Evolutionary conservation across 2,797 vertebrate genomes (phyloP), one percentile per base, ranked within the genome.

Genomic region (Periophthalmus magnuspinnatus): DNA sequence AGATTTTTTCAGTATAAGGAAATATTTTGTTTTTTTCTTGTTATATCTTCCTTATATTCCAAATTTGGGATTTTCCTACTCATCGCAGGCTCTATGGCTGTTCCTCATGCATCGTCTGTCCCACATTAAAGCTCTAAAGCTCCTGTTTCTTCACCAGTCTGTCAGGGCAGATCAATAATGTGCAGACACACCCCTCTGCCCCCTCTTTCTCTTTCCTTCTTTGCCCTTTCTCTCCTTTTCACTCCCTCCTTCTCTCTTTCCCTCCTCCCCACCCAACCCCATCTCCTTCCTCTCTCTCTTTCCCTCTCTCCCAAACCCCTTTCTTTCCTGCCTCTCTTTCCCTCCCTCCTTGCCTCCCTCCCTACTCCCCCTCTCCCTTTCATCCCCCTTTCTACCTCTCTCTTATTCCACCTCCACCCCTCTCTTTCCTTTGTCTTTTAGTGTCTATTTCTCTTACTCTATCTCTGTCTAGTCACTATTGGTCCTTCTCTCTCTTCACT

Each of bases 101-200:
- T 62, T 67, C 76, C 52, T 82, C 70, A 71, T 82, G 68, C 57
- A 57, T 88, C 77, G 76, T 85, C 80, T 83, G 82, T 74, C 72
- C 66, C 32, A 58, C 41, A 76, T 87, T 80, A 28, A 28, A 28
- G 28, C 70, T 4, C 78, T 56, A 41, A 85, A 61, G 41, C 70
- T 63, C 70, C 75, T 70, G 71, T 84, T 82, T 74, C 75, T 81
- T 76, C 74, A 59, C 1, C 19, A 75, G 66, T 67, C 13, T 54
- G 80, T 86, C 67, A 71, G 58, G 76, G 76, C 57, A 55, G 80
- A 89, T 90, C 81, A 75, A 69, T 89, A 69, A 80, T 59, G 71
- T 75, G 84, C 71, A 57, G 71, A 77, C 76, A 79, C 72, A 69
- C 63, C 71, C 59, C 65, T 68, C 77, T 71, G 57, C 59, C 48